Evolutionary conservation across 2,113 vertebrate genomes (phyloP), one percentile per base, ranked within the genome.

Genomic region (Colius striatus): DNA sequence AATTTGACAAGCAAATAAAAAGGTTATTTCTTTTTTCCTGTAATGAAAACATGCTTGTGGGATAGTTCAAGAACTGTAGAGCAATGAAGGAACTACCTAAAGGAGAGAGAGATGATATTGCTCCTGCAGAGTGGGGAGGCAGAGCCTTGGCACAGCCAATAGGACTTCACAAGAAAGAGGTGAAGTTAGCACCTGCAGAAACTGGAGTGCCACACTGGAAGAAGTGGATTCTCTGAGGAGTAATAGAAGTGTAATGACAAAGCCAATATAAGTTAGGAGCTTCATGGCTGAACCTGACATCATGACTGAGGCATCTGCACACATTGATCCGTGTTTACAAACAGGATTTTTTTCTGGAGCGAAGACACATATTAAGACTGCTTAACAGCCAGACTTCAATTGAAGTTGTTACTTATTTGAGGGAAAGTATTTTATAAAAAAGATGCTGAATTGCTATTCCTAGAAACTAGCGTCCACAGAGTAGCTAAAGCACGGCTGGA

Each of bases 251-350:
- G 17, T 26, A 71, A 1, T 48, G 38, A 38, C 57, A 67, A 84
- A 67, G 29, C 15, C n/a, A 54, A 13, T 30, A 9, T 6, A 55
- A 78, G 9, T 3, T 10, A 17, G 38, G 53, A 72, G 19, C 53
- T 92, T 29, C 10, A 6, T 2, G 11, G 25, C 30, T 81, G 30
- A 81, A 73, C 0, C 2, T 1, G 2, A 34, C 41, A 3, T 7
- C 65, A 17, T 61, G 45, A 12, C 60, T 45, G 65, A 68, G 47
- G 32, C 51, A 66, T 6, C 47, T 14, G 38, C 26, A 23, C 25
- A 77, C 6, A 5, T 55, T n/a, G 32, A 83, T 67, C 21, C 9
- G 7, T 5, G 16, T 51, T 51, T 34, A 32, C 4, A 9, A 51
- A 90, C 0, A 0, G 22, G 13, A 11, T 51, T 67, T n/a, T n/a